A percentile compares a stretch with the other conserved stretches of the same genome.
Conservation (phyloP, 2,113 vertebrate species). For the Pomatostomus ruficeps region DNA sequence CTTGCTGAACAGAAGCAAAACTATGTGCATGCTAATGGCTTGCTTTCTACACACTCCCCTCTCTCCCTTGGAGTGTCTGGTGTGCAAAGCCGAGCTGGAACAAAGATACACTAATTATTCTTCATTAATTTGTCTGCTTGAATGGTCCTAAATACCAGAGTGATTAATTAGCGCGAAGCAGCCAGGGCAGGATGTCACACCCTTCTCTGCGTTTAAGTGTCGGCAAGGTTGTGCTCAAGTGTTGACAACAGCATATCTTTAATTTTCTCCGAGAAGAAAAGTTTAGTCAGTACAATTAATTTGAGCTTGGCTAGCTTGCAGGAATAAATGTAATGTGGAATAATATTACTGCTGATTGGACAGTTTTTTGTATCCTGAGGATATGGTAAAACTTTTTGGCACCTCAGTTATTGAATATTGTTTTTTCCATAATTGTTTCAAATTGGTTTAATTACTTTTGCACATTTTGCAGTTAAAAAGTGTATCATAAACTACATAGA, state of each 20-base stretch:
- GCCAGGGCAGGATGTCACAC: conserved; percentile 91
- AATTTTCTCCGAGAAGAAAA: conserved; percentile 80
- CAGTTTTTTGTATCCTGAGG: conserved; percentile 60
- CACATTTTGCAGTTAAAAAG: conserved; percentile 49
- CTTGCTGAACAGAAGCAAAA: conserved; percentile 77
- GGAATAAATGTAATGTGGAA: conserved; percentile 66
- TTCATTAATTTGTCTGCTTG: conserved; percentile 92
- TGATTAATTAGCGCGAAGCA: conserved; percentile 93
- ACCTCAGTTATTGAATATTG: conserved; percentile 58
- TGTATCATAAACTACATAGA: conserved; percentile 46
- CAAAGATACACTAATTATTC: conserved; percentile 97
- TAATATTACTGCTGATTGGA: conserved; percentile 67
- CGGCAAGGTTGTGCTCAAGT: conserved; percentile 82
- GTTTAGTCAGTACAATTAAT: conserved; percentile 82
- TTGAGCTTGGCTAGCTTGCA: conserved; percentile 73
- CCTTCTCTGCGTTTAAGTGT: conserved; percentile 83
- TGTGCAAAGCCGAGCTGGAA: conserved; percentile 82
- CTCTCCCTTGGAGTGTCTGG: conserved; percentile 75
- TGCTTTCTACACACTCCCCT: conserved; percentile 78
- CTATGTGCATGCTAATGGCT: conserved; percentile 90
- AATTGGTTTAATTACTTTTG: conserved; percentile 68
- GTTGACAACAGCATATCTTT: conserved; percentile 85
- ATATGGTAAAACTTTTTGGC: conserved; percentile 69
- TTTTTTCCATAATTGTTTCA: conserved; percentile 68
- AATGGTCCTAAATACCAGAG: conserved; percentile 92